Evolutionary conservation across 1,140 invertebrate species (phyloP), one percentile per base, ranked within the genome.

Genomic region (Sycobia sp.): DNA sequence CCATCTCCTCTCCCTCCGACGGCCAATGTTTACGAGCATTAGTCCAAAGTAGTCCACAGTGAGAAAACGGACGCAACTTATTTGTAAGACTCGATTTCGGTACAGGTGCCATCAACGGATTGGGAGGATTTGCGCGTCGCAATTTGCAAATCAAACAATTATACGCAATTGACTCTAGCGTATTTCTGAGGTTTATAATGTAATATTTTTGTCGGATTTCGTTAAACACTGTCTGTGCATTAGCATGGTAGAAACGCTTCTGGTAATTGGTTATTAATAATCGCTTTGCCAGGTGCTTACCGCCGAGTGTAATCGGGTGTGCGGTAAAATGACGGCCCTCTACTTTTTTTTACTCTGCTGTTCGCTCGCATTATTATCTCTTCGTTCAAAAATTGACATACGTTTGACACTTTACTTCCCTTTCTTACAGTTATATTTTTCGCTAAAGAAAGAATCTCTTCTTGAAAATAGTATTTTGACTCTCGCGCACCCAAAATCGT

Each of bases 21-120:
- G n/a, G n/a, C n/a, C n/a, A 16, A 67, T 66, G 27, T 61, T 70
- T 0, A 71, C 56, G 18, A 67, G 59, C 36, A 76, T 44, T 3
- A 72, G 73, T 0, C 72, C 71, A 54, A 71, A 76, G 44, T 71
- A 78, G 41, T 79, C 76, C 73, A 0, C 60, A 65, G 22, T 69
- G 66, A 2, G 65, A 67, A 41, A 78, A 78, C 1, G 74, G 68
- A 3, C 57, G 49, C 13, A 58, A 51, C 0, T 62, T 39, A 9
- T 66, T 64, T 0, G 20, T 34, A n/a, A 73, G 13, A 7, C 67
- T 14, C 0, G 9, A 29, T n/a, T 7, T 0, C 1, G 67, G 51
- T 20, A 65, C 20, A 18, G 65, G 54, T 4, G 54, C 58, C 46
- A 61, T 64, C 0, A 51, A 13, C 0, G 62, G 62, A 4, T 43